These are phyloP conservation scores for Macheiramphus alcinus DNA, from an alignment of 2,113 vertebrate species.

Conservation along the genomic window DNA sequence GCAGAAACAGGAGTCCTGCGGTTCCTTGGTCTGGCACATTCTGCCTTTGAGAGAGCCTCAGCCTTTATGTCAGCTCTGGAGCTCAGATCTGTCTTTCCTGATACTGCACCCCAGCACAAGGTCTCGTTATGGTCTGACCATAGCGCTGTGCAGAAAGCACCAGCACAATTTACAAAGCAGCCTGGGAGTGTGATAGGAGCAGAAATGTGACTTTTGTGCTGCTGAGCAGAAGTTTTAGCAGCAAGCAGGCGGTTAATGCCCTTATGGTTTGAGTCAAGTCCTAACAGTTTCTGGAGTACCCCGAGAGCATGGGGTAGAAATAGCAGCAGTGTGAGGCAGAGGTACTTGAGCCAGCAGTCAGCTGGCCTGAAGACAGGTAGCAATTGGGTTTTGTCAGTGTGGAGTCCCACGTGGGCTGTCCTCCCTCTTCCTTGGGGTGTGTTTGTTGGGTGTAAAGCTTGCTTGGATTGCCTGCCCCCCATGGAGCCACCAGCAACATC, in stretches of 20 bases:
- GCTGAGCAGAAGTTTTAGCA: background rate
- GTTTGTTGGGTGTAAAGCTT: background rate
- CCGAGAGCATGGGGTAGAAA: fast-evolving
- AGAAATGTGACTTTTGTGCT: background rate
- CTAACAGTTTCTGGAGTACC: background rate
- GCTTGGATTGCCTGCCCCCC: background rate
- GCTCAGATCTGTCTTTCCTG: background rate
- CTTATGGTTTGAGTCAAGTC: background rate
- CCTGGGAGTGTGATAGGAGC: background rate
- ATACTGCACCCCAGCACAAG: background rate
- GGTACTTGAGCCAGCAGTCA: background rate
- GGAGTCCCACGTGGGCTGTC: background rate
- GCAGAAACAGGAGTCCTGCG: background rate
- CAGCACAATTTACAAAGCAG: background rate
- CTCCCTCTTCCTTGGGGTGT: background rate
- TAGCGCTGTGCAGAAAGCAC: background rate
- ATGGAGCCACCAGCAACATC: background rate
- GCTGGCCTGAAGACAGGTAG: background rate
- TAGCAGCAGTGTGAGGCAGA: background rate
- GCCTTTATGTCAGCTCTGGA: background rate
- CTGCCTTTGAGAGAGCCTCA: background rate
- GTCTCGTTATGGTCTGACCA: background rate
- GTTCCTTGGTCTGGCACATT: background rate
- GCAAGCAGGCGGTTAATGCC: background rate
- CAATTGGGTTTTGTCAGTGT: background rate